Conservation (phyloP, 1,140 invertebrate genomes). For the Ditylenchus dipsaci region DNA sequence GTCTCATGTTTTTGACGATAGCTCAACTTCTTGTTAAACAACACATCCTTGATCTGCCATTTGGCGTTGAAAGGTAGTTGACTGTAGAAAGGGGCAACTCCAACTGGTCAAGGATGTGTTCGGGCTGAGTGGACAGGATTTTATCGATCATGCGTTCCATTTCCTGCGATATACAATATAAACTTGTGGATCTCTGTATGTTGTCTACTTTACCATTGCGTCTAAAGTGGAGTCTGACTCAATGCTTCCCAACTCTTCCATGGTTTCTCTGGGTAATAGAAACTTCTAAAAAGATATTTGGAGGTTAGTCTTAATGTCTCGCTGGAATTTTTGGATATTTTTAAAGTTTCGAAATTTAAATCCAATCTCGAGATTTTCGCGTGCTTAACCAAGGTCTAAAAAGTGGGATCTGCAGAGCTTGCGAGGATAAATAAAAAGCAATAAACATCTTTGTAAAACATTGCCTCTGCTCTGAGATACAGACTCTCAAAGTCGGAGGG, state of each 20-base stretch:
- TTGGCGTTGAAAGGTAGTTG: conserved; percentile 23
- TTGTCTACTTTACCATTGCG: conserved; percentile 11
- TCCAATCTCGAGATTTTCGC: too few species aligned
- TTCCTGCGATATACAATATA: background rate
- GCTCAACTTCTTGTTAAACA: conserved; percentile 30
- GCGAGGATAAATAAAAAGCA: too few species aligned
- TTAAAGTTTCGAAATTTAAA: too few species aligned
- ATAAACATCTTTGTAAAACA: too few species aligned
- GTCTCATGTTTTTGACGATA: conserved; percentile 32
- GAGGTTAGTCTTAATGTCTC: too few species aligned
- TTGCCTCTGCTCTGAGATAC: too few species aligned
- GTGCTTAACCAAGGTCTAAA: too few species aligned
- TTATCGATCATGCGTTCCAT: conserved; percentile 23
- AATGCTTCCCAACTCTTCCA: conserved; percentile 29
- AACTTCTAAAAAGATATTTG: conserved; percentile 18
- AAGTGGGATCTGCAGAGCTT: too few species aligned
- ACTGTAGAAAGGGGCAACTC: conserved; percentile 33
- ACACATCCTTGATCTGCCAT: conserved; percentile 35
- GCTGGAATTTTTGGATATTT: too few species aligned
- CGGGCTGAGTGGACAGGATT: conserved; percentile 17
- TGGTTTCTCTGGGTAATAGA: conserved; percentile 26
- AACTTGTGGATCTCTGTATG: background rate
- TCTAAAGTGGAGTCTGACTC: conserved; percentile 28
- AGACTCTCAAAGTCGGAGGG: too few species aligned
- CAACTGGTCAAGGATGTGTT: conserved; percentile 23